Percentiles rank a stretch among this genome's conserved stretches.
Conservation (phyloP, 2,797 vertebrate species). For the Gorsachius magnificus region DNA sequence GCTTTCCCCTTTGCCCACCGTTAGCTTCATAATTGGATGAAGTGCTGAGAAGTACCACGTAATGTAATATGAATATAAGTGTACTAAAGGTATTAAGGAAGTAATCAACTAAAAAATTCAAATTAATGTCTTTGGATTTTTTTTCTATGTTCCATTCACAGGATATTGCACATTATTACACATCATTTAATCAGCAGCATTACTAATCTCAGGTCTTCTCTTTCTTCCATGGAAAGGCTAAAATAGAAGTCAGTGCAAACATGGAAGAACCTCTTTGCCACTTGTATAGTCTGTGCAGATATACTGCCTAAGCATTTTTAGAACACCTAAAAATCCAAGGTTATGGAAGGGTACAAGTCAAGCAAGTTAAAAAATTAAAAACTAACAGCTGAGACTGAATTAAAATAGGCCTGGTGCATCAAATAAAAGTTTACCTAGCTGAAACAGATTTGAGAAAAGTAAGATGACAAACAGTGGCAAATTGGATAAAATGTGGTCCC, state of each 20-base stretch:
- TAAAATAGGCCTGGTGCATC: not conserved
- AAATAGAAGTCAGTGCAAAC: not conserved
- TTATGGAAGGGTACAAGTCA: not conserved
- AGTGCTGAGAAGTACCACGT: not conserved
- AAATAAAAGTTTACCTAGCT: not conserved
- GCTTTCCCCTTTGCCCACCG: not conserved
- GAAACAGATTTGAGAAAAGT: not conserved
- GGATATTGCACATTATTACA: not conserved
- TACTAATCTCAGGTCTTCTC: not conserved
- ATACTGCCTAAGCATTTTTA: not conserved
- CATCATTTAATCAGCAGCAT: not conserved
- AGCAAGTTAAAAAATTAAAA: not conserved
- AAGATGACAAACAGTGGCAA: not conserved
- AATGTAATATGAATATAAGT: not conserved
- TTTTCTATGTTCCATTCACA: not conserved
- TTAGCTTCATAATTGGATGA: not conserved
- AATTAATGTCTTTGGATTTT: not conserved
- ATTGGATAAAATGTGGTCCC: not conserved
- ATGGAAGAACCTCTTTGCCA: not conserved
- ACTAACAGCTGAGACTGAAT: not conserved
- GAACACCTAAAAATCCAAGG: not conserved
- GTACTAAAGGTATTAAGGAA: not conserved
- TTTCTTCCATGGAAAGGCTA: not conserved
- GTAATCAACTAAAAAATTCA: not conserved
- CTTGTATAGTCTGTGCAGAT: not conserved